Base-by-base conservation (phyloP, 2,888 invertebrate genomes). In the Drosophila anceps region DNA sequence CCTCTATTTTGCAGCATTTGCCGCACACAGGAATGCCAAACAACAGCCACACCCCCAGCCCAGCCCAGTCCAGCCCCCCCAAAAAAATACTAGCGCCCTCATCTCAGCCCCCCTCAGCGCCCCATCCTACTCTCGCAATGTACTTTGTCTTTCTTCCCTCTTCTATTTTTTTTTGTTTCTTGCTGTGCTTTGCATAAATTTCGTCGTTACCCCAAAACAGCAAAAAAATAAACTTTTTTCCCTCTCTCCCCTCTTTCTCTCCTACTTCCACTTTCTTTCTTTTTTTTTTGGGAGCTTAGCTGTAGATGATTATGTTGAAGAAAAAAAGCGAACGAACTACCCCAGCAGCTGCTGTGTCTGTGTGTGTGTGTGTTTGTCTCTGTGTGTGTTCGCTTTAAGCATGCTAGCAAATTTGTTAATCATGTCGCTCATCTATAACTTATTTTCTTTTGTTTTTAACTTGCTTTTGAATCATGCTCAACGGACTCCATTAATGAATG, bases 111-210 rank as follows among this genome's bases (percentile, higher is more conserved):
- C 13, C 1, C 24, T 4, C n/a, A 24, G 24, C 24, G 13, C 37
- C 10, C 12, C 37, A 27, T 20, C 43, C 1, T 10, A 9, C 24
- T 13, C 29, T 18, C 31, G 31, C 54, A 41, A 51, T 51, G 39
- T 51, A 53, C 62, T 59, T 61, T 69, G 43, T 65, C 53, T 67
- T 51, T 39, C 29, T 57, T 57, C 18, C 9, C 29, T 41, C 27
- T 20, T 41, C 18, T 20, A 1, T 12, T 18, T 39, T 18, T 41
- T 8, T 51, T 5, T n/a, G 53, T 29, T 51, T 69, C 55, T 13
- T 70, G 75, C 78, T 76, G 71, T 89, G 90, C 88, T 83, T 84
- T 85, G 90, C 90, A 84, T 90, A 90, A 84, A 90, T 85, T 85
- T 85, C 50, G 20, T 41, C 53, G 59, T 20, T 65, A 35, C 35